Percentiles rank a stretch among this genome's conserved stretches.
Evolutionary conservation across 2,113 vertebrate genomes (phyloP).

Genomic region (Lampris megalopsis): DNA sequence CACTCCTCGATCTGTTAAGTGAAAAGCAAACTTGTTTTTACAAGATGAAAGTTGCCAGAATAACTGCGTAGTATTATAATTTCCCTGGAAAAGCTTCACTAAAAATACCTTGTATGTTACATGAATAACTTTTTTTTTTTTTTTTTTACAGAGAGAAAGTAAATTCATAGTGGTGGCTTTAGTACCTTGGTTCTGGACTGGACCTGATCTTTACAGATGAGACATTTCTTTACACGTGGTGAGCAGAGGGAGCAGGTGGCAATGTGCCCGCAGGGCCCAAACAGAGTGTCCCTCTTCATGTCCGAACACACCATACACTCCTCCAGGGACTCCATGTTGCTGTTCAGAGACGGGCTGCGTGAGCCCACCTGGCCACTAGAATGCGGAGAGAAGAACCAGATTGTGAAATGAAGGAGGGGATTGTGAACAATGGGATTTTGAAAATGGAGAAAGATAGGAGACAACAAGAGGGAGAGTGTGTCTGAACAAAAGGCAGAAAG

Average conservation of each 20-base stretch:
- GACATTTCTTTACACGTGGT: constrained; percentile 98
- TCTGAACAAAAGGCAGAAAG: constrained; percentile 7
- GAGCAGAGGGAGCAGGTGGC: constrained; percentile 99
- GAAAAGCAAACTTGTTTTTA: not conserved
- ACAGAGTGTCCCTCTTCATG: constrained; percentile 98
- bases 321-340: constrained; percentile 96
- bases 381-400: not conserved
- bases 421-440: not conserved
- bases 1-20: constrained; percentile 95
- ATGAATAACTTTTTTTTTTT: too few species aligned
- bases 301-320: constrained; percentile 99
- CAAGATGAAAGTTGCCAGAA: not conserved
- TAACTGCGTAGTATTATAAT: not conserved
- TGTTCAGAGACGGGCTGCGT: constrained; percentile 95
- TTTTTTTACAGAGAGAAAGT: too few species aligned
- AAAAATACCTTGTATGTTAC: too few species aligned
- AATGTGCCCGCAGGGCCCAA: constrained; percentile 98
- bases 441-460: not conserved
- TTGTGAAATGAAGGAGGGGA: not conserved
- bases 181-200: constrained; percentile 98
- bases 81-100: too few species aligned
- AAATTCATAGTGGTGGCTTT: not conserved
- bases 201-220: constrained; percentile 99
- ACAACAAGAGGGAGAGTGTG: not conserved
- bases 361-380: constrained; percentile 95